Evolutionary conservation across 2,888 invertebrate species (phyloP).

Genomic region (Lepidochrysops patricia): DNA sequence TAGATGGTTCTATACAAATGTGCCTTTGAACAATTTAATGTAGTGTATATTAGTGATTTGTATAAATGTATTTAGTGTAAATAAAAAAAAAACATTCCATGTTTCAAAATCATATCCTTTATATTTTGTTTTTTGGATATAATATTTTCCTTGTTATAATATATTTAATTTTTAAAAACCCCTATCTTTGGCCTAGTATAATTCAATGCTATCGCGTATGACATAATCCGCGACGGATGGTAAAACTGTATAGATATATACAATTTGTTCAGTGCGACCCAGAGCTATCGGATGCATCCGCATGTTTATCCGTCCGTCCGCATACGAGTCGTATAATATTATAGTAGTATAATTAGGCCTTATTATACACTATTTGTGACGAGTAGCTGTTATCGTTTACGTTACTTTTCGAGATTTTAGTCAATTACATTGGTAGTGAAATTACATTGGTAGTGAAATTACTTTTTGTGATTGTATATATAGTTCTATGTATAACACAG

Average conservation of each 20-base stretch:
- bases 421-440: background rate
- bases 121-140: background rate
- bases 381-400: background rate
- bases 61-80: conserved; percentile 43
- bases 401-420: background rate
- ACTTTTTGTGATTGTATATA: background rate
- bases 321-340: too few relatives aligned
- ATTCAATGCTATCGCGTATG: too few relatives aligned
- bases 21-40: conserved; percentile 65
- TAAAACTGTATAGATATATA: too few relatives aligned
- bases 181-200: too few relatives aligned
- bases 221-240: too few relatives aligned
- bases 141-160: background rate
- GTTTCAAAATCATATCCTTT: conserved; percentile 15
- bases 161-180: too few relatives aligned
- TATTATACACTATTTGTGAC: background rate
- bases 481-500: background rate
- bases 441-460: background rate
- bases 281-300: too few relatives aligned
- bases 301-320: too few relatives aligned
- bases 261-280: too few relatives aligned
- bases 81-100: conserved; percentile 34
- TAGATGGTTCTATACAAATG: conserved; percentile 63
- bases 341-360: too few relatives aligned
- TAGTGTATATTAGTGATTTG: conserved; percentile 48